Evolutionary conservation across 1,140 invertebrate genomes (phyloP).

Genomic region (Lordiphosa mommai): DNA sequence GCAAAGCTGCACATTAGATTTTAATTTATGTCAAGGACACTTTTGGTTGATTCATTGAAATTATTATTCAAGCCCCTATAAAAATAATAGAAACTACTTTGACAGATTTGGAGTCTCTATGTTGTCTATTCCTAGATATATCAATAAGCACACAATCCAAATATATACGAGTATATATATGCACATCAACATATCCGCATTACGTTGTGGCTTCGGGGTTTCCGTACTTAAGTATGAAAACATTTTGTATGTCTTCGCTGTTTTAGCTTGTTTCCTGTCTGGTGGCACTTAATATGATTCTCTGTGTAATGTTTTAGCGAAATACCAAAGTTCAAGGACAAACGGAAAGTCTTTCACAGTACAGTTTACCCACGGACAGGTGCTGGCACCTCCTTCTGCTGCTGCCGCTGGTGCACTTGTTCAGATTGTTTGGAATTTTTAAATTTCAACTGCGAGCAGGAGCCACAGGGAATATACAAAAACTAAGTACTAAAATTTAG

Average conservation of each 20-base stretch:
- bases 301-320: background rate
- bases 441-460: background rate
- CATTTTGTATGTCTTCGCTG: background rate
- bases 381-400: background rate
- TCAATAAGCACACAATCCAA: too few species aligned
- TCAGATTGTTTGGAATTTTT: background rate
- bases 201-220: too few species aligned
- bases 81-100: too few species aligned
- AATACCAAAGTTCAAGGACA: slow-evolving; percentile 5
- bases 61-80: too few species aligned
- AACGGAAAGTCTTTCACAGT: background rate
- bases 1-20: too few species aligned
- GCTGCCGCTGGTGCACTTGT: background rate
- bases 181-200: too few species aligned
- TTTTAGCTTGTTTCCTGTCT: background rate
- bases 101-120: too few species aligned
- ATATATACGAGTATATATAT: too few species aligned
- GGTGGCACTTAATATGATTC: background rate
- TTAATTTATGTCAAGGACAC: too few species aligned
- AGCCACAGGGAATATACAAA: background rate
- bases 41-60: too few species aligned
- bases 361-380: background rate
- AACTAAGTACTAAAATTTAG: background rate
- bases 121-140: too few species aligned
- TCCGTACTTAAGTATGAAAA: background rate